These are phyloP conservation scores for Hirundo rustica DNA, from an alignment of 2,797 vertebrate genomes.

Conservation along the genomic window DNA sequence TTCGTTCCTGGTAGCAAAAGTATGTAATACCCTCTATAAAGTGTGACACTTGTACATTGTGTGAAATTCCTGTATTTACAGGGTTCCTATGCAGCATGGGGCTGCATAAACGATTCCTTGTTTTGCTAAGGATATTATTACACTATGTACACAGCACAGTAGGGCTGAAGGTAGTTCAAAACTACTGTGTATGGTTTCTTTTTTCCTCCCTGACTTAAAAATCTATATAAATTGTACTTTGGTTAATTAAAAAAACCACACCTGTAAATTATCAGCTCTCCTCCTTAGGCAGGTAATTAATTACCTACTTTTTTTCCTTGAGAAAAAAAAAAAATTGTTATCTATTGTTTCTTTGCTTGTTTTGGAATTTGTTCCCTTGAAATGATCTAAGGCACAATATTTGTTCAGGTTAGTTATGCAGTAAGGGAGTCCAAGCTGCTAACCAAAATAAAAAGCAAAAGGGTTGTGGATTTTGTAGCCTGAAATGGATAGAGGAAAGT, in stretches of 20 bases:
- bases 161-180: neutral
- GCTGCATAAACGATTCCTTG: constrained; percentile 15
- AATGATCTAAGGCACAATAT: constrained; percentile 47
- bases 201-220: neutral
- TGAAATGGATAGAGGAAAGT: neutral
- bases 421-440: constrained; percentile 41
- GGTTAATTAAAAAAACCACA: neutral
- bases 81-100: constrained; percentile 15
- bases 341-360: constrained; percentile 48
- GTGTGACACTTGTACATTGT: neutral
- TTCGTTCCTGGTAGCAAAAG: constrained; percentile 17
- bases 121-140: constrained; percentile 59
- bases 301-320: neutral
- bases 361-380: constrained; percentile 48
- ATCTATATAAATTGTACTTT: neutral
- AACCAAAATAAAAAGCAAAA: constrained; percentile 51
- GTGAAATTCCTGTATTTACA: constrained; percentile 45
- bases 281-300: neutral
- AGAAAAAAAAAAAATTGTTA: neutral
- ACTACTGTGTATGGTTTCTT: constrained; percentile 3
- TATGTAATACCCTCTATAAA: neutral
- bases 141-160: neutral
- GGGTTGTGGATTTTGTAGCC: neutral
- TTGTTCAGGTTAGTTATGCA: constrained; percentile 49
- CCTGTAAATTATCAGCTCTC: neutral